Evolutionary conservation across 2,113 vertebrate genomes (phyloP).

Genomic region (Cottus gobio): DNA sequence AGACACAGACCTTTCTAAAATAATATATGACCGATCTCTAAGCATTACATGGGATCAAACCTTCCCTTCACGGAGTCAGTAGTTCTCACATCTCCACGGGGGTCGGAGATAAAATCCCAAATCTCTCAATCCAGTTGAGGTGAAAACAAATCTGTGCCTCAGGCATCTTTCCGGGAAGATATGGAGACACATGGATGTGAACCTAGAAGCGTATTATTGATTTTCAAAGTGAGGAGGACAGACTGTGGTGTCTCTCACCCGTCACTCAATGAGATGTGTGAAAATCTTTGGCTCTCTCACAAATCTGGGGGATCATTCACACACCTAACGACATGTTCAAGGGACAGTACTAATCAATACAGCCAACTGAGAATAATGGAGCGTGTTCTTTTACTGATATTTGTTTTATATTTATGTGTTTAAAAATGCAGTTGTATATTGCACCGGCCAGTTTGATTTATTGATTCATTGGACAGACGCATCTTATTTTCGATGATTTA

Average conservation of each 20-base stretch:
- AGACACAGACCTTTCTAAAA: slow-evolving; percentile 57
- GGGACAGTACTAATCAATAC: slow-evolving; percentile 54
- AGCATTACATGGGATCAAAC: neutral
- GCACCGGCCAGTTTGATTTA: neutral
- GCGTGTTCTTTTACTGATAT: neutral
- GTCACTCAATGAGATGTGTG: slow-evolving; percentile 69
- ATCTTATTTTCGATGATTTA: neutral
- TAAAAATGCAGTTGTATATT: neutral
- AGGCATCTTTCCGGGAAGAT: slow-evolving; percentile 53
- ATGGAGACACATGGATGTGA: slow-evolving; percentile 57
- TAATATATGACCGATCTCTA: neutral
- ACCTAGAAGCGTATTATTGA: slow-evolving; percentile 72
- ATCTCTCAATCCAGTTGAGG: slow-evolving; percentile 49
- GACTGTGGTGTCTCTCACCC: slow-evolving; percentile 67
- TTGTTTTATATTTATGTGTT: neutral
- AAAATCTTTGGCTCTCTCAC: slow-evolving; percentile 70
- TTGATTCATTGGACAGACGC: neutral
- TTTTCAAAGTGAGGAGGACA: slow-evolving; percentile 75
- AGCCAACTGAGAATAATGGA: slow-evolving; percentile 45
- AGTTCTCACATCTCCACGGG: slow-evolving; percentile 22
- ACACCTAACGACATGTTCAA: slow-evolving; percentile 63
- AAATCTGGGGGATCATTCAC: slow-evolving; percentile 59
- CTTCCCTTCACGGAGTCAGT: slow-evolving; percentile 4
- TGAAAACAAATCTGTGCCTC: slow-evolving; percentile 54
- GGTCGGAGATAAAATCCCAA: slow-evolving; percentile 29